These are phyloP conservation scores for Eunapius fragilis DNA, from an alignment of 37 sponge, comb jelly and placozoan species.

Conservation along the genomic window DNA sequence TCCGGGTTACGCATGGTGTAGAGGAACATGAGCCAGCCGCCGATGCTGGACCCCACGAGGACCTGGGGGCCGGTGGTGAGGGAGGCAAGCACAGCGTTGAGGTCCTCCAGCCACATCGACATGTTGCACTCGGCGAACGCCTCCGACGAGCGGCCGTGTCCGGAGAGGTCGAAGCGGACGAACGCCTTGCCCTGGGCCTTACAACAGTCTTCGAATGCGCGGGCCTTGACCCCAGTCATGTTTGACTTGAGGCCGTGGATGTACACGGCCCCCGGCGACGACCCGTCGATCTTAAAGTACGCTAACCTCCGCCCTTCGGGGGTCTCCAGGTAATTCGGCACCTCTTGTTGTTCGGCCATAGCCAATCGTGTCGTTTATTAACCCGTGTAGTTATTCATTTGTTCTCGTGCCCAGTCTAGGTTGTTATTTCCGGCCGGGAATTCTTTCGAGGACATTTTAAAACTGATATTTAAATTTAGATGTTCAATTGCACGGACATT, in stretches of 20 bases:
- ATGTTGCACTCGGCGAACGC: constrained; percentile 46
- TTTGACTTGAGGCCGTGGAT: constrained; percentile 54
- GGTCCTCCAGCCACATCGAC: constrained; percentile 73
- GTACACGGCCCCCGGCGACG: constrained; percentile 72
- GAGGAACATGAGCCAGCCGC: constrained; percentile 84
- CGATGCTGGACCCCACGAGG: constrained; percentile 67
- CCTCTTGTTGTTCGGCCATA: neutral
- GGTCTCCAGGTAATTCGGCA: constrained; percentile 50
- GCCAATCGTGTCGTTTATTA: too few relatives aligned
- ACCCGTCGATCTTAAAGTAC: constrained; percentile 49
- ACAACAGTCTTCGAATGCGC: constrained; percentile 53
- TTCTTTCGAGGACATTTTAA: too few relatives aligned
- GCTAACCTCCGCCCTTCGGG: constrained; percentile 50
- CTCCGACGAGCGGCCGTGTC: constrained; percentile 56
- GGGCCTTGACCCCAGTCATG: constrained; percentile 57
- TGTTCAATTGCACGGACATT: too few relatives aligned
- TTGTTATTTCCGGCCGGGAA: too few relatives aligned
- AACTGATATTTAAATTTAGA: too few relatives aligned
- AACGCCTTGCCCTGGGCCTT: constrained; percentile 20
- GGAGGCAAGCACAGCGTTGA: constrained; percentile 24
- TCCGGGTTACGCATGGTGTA: constrained; percentile 74
- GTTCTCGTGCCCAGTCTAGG: too few relatives aligned
- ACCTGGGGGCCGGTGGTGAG: constrained; percentile 63
- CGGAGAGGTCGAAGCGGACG: constrained; percentile 63
- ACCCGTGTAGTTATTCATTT: too few relatives aligned